Conservation (phyloP, 1,140 invertebrate species). For the Brachionus asplanchnoidis region DNA sequence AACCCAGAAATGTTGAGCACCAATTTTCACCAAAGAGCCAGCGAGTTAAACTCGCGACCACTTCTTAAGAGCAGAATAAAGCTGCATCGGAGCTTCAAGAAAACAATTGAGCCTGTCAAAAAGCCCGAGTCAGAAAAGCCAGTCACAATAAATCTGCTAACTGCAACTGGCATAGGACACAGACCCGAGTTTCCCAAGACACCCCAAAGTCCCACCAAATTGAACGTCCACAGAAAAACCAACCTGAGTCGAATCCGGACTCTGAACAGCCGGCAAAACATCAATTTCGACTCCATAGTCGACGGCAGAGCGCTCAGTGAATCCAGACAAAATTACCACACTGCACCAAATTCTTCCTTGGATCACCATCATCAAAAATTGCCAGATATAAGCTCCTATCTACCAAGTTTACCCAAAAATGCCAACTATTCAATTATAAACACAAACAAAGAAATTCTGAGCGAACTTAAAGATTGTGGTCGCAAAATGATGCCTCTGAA, state of each 20-base stretch:
- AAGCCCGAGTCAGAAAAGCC: not conserved
- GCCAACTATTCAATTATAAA: not conserved
- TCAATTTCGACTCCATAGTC: not conserved
- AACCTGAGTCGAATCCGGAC: not conserved
- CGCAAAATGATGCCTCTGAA: not conserved
- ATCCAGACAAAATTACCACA: not conserved
- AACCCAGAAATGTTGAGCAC: slow-evolving; percentile 1
- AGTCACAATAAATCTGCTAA: not conserved
- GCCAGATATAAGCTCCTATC: not conserved
- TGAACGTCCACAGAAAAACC: not conserved
- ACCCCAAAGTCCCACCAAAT: not conserved
- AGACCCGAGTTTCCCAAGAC: not conserved
- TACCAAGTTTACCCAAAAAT: not conserved
- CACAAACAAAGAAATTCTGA: not conserved
- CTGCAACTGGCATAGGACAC: not conserved
- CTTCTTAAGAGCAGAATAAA: not conserved
- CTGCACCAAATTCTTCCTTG: not conserved
- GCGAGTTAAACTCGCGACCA: not conserved
- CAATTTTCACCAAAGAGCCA: not conserved
- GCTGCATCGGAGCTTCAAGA: not conserved
- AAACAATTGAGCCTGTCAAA: not conserved
- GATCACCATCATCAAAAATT: no score
- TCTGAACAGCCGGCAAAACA: not conserved
- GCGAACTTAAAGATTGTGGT: not conserved
- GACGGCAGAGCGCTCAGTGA: not conserved